Evolutionary conservation across 2,888 invertebrate species (phyloP).

Genomic region (Cephonodes hylas): DNA sequence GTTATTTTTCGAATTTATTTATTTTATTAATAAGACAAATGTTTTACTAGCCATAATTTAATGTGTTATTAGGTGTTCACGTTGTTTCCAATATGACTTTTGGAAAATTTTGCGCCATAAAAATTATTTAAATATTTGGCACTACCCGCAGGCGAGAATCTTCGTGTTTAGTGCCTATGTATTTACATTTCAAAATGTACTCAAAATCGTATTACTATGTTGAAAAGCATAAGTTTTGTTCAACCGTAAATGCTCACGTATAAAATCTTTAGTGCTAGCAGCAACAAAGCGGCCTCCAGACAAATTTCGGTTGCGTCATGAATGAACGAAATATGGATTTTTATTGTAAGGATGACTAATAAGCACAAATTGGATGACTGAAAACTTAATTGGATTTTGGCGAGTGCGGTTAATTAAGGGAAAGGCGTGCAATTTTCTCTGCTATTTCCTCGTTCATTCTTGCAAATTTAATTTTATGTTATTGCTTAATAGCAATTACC

Average conservation of each 20-base stretch:
- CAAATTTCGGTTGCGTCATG: slow-evolving; percentile 15
- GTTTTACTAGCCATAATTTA: neutral
- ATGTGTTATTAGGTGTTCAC: neutral
- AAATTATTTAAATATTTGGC: neutral
- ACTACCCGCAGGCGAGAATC: neutral
- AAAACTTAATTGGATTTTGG: neutral
- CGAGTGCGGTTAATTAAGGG: neutral
- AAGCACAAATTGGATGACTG: slow-evolving; percentile 5
- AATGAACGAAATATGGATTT: slow-evolving; percentile 11
- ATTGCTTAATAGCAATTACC: neutral
- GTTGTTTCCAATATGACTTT: neutral
- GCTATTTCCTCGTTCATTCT: neutral
- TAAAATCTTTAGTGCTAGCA: slow-evolving; percentile 30
- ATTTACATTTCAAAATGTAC: slow-evolving; percentile 18
- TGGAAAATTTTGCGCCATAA: neutral
- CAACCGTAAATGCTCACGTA: slow-evolving; percentile 21
- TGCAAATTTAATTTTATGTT: neutral
- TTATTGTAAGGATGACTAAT: neutral
- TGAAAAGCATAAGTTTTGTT: neutral
- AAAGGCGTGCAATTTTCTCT: neutral
- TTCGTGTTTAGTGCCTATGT: slow-evolving; percentile 4
- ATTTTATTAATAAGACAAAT: neutral
- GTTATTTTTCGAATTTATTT: neutral
- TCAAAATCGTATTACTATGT: slow-evolving; percentile 11
- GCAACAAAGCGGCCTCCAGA: slow-evolving; percentile 37